Conservation (phyloP, 2,888 invertebrate species). For the Tenodera sinensis region DNA sequence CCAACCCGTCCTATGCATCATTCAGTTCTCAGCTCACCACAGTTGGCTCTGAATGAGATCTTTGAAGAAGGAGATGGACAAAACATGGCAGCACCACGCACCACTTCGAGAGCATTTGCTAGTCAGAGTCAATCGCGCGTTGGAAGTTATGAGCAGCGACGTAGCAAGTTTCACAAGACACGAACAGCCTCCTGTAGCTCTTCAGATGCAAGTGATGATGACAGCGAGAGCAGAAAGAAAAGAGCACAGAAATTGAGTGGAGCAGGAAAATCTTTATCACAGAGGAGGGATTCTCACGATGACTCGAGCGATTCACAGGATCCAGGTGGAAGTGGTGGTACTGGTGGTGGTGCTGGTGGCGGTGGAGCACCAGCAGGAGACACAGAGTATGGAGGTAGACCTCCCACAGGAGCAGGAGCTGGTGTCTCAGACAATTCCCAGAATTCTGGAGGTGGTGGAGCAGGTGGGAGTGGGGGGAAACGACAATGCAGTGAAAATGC, state of each 20-base stretch:
- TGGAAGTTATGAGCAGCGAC: slow-evolving; percentile 53
- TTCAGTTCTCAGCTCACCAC: slow-evolving; percentile 47
- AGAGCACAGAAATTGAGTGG: slow-evolving; percentile 63
- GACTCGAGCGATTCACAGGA: slow-evolving; percentile 84
- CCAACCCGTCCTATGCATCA: slow-evolving; percentile 48
- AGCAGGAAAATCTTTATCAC: slow-evolving; percentile 55
- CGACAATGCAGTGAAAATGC: slow-evolving; percentile 40
- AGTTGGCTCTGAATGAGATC: slow-evolving; percentile 60
- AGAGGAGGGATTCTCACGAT: slow-evolving; percentile 75
- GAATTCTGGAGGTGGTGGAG: slow-evolving; percentile 34
- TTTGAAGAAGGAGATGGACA: slow-evolving; percentile 54
- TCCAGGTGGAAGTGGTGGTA: slow-evolving; percentile 52
- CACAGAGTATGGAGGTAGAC: slow-evolving; percentile 30
- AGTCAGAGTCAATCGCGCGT: slow-evolving; percentile 19
- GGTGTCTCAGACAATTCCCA: slow-evolving; percentile 24
- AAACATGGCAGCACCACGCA: background rate
- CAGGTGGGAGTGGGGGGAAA: slow-evolving; percentile 38
- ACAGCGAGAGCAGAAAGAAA: slow-evolving; percentile 78
- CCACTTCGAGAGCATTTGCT: slow-evolving; percentile 8
- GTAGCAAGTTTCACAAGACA: slow-evolving; percentile 67
- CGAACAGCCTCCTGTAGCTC: slow-evolving; percentile 89
- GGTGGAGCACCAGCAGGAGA: slow-evolving; percentile 20
- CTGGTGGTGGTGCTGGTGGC: slow-evolving; percentile 40
- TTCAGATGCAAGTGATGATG: slow-evolving; percentile 88
- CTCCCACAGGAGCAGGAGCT: slow-evolving; percentile 29